These are phyloP conservation scores for Varecia variegata DNA, from an alignment of 2,797 vertebrate species.

Conservation along the genomic window DNA sequence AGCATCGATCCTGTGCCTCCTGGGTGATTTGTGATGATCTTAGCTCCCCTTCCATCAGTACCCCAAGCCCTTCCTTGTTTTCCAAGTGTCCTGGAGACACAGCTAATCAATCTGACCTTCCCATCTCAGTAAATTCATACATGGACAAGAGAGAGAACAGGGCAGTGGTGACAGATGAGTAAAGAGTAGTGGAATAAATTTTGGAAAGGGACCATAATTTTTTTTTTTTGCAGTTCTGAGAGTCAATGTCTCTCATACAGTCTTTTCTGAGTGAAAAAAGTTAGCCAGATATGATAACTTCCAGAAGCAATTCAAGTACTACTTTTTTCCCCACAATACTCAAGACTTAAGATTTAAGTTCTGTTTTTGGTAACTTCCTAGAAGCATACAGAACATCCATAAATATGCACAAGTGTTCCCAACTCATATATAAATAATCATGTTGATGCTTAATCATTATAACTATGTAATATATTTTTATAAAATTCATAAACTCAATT, in stretches of 20 bases:
- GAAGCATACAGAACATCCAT: background rate
- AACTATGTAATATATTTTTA: background rate
- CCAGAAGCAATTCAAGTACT: background rate
- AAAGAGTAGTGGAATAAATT: background rate
- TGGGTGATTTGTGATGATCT: background rate
- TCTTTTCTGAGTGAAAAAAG: background rate
- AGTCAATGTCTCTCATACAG: background rate
- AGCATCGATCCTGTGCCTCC: background rate
- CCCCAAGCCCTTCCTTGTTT: background rate
- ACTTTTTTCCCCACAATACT: background rate
- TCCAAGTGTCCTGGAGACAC: background rate
- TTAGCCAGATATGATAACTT: background rate
- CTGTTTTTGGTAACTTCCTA: background rate
- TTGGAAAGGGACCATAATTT: background rate
- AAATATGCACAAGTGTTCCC: background rate
- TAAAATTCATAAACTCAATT: background rate
- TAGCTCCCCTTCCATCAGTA: background rate
- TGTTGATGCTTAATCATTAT: background rate
- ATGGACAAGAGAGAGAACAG: background rate
- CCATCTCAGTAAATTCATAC: slow-evolving; percentile 26
- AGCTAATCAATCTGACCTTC: background rate
- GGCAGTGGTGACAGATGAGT: background rate
- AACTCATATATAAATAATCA: background rate
- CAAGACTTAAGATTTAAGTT: background rate
- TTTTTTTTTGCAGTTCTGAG: background rate